These are phyloP conservation scores for Phania funesta DNA, from an alignment of 2,888 invertebrate species.

Conservation along the genomic window DNA sequence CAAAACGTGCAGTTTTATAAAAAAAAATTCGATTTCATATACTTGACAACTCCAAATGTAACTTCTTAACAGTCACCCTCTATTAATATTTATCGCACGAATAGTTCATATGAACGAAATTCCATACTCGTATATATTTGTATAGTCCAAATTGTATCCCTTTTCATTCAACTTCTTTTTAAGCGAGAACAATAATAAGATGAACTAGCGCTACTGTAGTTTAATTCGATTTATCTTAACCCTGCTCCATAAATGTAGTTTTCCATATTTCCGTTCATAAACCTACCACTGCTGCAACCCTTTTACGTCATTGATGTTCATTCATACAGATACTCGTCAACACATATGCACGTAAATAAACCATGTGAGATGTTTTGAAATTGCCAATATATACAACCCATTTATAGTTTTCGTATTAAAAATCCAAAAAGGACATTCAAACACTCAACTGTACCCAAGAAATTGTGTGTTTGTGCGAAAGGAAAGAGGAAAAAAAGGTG, in stretches of 20 bases:
- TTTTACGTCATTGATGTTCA: slow-evolving; percentile 3
- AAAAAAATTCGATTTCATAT: too few species aligned
- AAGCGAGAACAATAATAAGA: background rate
- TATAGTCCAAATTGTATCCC: background rate
- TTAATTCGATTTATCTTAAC: slow-evolving; percentile 62
- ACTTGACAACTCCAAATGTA: too few species aligned
- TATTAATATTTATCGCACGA: slow-evolving; percentile 6
- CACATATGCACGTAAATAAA: slow-evolving; percentile 69
- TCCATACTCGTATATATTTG: background rate
- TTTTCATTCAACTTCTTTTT: background rate
- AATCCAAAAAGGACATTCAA: slow-evolving; percentile 50
- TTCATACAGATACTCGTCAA: slow-evolving; percentile 54
- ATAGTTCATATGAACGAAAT: background rate
- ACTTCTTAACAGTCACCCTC: background rate
- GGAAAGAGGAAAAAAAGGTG: slow-evolving; percentile 64
- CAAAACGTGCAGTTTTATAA: too few species aligned
- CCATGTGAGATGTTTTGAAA: slow-evolving; percentile 72
- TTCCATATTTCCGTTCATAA: slow-evolving; percentile 48
- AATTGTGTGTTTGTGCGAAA: slow-evolving; percentile 7
- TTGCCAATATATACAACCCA: slow-evolving; percentile 74
- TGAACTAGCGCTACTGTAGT: slow-evolving; percentile 23
- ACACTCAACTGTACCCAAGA: background rate
- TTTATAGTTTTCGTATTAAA: slow-evolving; percentile 50
- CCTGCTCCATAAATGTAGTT: slow-evolving; percentile 25
- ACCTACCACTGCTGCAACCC: slow-evolving; percentile 43